These are phyloP conservation scores for Patagioenas fasciata DNA, from an alignment of 2,113 vertebrate species.

Conservation along the genomic window DNA sequence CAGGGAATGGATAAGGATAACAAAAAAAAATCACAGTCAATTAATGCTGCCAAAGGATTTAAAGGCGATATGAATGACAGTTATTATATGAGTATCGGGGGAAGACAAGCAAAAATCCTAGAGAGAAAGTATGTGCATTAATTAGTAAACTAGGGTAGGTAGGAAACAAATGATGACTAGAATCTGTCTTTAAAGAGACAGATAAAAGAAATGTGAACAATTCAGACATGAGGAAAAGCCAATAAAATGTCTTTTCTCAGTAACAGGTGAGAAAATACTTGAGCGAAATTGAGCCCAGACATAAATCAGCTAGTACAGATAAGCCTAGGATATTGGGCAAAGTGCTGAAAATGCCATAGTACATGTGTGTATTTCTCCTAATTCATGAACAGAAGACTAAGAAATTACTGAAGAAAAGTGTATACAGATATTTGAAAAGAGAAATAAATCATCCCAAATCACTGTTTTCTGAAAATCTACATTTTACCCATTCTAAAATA, in stretches of 20 bases:
- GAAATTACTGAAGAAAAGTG: background rate
- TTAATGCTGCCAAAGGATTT: conserved; percentile 36
- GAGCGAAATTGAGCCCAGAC: background rate
- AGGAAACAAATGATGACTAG: conserved; percentile 10
- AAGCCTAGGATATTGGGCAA: background rate
- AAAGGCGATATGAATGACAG: background rate
- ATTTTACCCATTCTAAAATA: background rate
- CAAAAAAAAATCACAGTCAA: background rate
- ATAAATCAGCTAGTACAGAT: background rate
- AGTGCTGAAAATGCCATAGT: background rate
- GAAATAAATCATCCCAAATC: background rate
- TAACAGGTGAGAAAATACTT: background rate
- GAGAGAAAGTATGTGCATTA: background rate
- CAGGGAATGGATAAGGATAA: conserved; percentile 1
- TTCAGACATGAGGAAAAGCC: background rate
- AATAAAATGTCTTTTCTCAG: background rate
- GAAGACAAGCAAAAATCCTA: background rate
- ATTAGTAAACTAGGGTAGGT: conserved; percentile 30
- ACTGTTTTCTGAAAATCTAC: background rate
- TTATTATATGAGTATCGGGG: background rate
- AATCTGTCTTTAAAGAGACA: conserved; percentile 20
- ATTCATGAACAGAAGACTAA: background rate
- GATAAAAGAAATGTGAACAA: background rate
- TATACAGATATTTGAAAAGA: background rate
- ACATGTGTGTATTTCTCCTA: background rate